Conservation (phyloP, 2,888 invertebrate species). For the Drosophila aldrichi region DNA sequence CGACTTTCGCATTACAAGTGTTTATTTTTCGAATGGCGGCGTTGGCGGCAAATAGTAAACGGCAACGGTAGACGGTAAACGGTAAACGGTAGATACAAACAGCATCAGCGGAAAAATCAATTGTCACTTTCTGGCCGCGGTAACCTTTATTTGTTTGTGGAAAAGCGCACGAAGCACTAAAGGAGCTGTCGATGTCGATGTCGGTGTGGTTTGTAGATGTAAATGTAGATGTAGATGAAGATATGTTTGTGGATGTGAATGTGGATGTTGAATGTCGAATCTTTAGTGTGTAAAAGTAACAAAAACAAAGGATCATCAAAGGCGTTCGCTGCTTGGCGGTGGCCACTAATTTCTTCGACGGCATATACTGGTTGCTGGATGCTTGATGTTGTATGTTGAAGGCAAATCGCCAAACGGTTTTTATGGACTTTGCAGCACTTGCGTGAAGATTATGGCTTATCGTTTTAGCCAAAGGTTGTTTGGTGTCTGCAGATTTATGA, state of each 20-base stretch:
- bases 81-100: background rate
- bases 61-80: background rate
- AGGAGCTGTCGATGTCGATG: slow-evolving; percentile 55
- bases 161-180: slow-evolving; percentile 38
- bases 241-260: background rate
- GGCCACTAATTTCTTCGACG: slow-evolving; percentile 44
- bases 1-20: slow-evolving; percentile 79
- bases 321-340: slow-evolving; percentile 45
- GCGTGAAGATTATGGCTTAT: slow-evolving; percentile 22
- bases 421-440: slow-evolving; percentile 53
- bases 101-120: slow-evolving; percentile 60
- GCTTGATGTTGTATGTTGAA: background rate
- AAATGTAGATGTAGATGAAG: no score
- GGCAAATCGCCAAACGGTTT: slow-evolving; percentile 62
- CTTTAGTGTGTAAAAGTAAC: slow-evolving; percentile 19
- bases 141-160: slow-evolving; percentile 62
- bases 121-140: slow-evolving; percentile 73
- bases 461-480: slow-evolving; percentile 24
- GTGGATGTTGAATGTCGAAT: slow-evolving; percentile 26
- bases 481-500: slow-evolving; percentile 41
- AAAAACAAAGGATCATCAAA: slow-evolving; percentile 56
- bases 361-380: slow-evolving; percentile 7
- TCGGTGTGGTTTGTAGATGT: background rate
- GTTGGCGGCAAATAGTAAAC: slow-evolving; percentile 18
- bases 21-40: slow-evolving; percentile 61